phyloP scores from a whole-genome alignment of 2,888 invertebrate genomes.

The Danaus chrysippus region DNA sequence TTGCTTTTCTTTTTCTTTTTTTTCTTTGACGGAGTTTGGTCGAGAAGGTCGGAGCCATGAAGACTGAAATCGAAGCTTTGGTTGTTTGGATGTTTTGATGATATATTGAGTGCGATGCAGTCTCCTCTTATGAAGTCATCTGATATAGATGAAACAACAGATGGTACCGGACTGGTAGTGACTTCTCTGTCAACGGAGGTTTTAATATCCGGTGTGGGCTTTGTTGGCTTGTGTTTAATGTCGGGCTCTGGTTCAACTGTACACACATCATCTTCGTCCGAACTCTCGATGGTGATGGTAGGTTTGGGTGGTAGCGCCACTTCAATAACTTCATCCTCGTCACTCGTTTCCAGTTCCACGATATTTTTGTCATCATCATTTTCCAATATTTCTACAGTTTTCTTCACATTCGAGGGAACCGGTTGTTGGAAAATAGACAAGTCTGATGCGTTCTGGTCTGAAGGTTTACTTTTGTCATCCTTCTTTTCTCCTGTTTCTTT shows the following conservation, averaged over 20 bases:
- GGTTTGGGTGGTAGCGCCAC: conserved; percentile 69
- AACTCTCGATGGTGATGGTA: conserved; percentile 72
- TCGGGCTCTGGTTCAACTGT: conserved; percentile 32
- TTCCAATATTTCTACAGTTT: conserved; percentile 60
- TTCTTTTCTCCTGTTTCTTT: conserved; percentile 41
- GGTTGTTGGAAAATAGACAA: conserved; percentile 57
- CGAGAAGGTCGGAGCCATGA: conserved; percentile 67
- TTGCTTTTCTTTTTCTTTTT: conserved; percentile 67
- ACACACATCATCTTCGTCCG: conserved; percentile 65
- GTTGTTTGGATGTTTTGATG: conserved; percentile 56
- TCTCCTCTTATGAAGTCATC: conserved; percentile 74
- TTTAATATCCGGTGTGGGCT: conserved; percentile 40
- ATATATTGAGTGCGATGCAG: conserved; percentile 72
- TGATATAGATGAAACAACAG: conserved; percentile 70
- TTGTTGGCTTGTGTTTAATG: conserved; percentile 24
- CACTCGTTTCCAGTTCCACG: conserved; percentile 60
- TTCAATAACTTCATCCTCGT: conserved; percentile 73
- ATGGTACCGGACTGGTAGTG: conserved; percentile 69
- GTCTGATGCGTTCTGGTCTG: conserved; percentile 39
- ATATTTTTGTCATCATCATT: conserved; percentile 44
- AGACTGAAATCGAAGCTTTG: conserved; percentile 72
- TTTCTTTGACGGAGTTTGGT: conserved; percentile 60
- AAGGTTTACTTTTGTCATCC: conserved; percentile 45
- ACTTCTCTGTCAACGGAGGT: conserved; percentile 45
- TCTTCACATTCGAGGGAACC: conserved; percentile 50